Conservation (phyloP, 2,797 vertebrate genomes). For the Parauchenoglanis punctatus region DNA sequence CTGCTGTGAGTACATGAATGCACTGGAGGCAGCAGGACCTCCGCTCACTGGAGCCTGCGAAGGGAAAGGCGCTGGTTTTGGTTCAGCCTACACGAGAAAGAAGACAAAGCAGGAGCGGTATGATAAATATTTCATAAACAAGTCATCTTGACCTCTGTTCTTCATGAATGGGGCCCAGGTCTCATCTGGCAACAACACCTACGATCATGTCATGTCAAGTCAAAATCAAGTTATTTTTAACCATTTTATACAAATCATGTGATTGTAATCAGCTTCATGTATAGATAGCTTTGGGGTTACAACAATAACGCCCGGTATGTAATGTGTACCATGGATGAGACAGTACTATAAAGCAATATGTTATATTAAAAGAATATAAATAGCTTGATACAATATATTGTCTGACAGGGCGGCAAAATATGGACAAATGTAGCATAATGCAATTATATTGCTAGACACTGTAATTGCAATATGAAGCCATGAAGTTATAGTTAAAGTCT, state of each 20-base stretch:
- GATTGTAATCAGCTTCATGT: background rate
- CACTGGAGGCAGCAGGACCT: slow-evolving; percentile 58
- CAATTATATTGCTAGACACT: background rate
- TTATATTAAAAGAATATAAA: background rate
- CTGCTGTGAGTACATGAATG: slow-evolving; percentile 78
- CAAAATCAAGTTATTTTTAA: background rate
- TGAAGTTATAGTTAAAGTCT: too few species aligned
- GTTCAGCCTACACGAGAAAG: slow-evolving; percentile 74
- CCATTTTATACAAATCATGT: background rate
- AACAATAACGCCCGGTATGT: background rate
- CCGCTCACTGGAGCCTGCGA: slow-evolving; percentile 71
- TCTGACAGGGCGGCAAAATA: too few species aligned
- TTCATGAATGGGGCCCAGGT: background rate
- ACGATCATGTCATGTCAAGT: background rate
- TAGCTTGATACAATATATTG: too few species aligned
- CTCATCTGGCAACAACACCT: slow-evolving; percentile 13
- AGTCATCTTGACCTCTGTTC: background rate
- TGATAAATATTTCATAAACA: background rate
- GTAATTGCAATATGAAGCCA: background rate
- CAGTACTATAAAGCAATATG: background rate
- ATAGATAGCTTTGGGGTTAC: background rate
- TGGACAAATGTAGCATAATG: too few species aligned
- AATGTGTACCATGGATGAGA: background rate
- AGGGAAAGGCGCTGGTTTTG: slow-evolving; percentile 78
- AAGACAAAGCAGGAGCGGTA: background rate